Base-by-base conservation (phyloP, 2,113 vertebrate genomes). In the Clupea harengus region DNA sequence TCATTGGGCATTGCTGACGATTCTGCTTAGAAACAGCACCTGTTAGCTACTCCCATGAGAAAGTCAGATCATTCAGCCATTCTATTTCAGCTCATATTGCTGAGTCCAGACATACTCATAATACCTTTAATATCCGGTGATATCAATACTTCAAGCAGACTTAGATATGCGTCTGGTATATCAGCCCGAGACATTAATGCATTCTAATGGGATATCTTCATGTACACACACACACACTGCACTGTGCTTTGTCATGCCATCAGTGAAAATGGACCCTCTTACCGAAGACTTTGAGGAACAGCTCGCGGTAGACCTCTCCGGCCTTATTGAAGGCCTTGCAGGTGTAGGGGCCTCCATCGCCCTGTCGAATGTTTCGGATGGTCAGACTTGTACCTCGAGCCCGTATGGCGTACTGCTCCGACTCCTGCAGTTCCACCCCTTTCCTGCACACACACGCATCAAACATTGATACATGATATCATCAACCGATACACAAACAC, bases 261-360 rank as follows among this genome's bases (percentile, higher is more conserved):
- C 22, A 28, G 10, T 67, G 64, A 25, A 67, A 67, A 64, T 64
- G 20, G n/a, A 28, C n/a, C 32, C 49, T 92, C 97, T 97, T 95
- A 99, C 98, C 97, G 84, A 99, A 99, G 91, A 99, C 98, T 92
- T 99, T 97, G 84, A 99, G 97, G 83, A 97, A 96, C 10, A 97
- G 94, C 90, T 98, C 96, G 28, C 94, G 96, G 85, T 97, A 97
- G 89, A 96, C 96, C 85, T 94, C 95, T 28, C 98, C 98, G 0
- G 97, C 98, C 93, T 99, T 99, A 91, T 99, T 99, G 91, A 94
- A 95, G 86, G 98, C 97, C 88, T 89, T 96, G 91, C 98, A 99
- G 64, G 95, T 89, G 92, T 99, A 99, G 28, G 93, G 88, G 7
- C 98, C 98, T 0, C 96, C 96, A 84, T 99, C 98, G 0, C 88